phyloP scores from a whole-genome alignment of 2,888 invertebrate species.

The Zhuqinia jingwanae region DNA sequence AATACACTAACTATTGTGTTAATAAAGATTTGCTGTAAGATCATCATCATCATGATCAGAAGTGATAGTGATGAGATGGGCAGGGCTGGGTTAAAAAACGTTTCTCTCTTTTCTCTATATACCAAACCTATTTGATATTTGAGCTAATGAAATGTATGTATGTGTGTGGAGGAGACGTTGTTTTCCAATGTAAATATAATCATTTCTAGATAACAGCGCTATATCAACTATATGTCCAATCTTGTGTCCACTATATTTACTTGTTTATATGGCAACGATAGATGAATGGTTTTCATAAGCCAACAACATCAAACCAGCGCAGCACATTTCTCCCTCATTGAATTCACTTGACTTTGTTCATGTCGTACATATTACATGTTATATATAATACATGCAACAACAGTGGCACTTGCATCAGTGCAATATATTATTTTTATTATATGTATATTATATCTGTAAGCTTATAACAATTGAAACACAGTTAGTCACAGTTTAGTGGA shows the following conservation, averaged over 20 bases:
- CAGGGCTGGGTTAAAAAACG: conserved; percentile 55
- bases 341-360: conserved; percentile 38
- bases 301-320: too few species aligned
- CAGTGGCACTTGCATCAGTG: not conserved
- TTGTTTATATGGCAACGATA: conserved; percentile 4
- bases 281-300: too few species aligned
- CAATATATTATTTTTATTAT: conserved; percentile 30
- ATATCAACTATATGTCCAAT: conserved; percentile 19
- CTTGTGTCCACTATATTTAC: conserved; percentile 2
- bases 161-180: conserved; percentile 58
- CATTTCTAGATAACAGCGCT: not conserved
- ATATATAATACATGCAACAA: not conserved
- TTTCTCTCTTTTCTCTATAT: conserved; percentile 24
- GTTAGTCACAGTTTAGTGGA: conserved; percentile 69
- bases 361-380: too few species aligned
- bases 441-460: conserved; percentile 32
- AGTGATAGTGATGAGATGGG: conserved; percentile 69
- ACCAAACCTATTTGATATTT: conserved; percentile 64
- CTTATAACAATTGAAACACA: conserved; percentile 65
- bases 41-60: conserved; percentile 54
- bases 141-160: conserved; percentile 56
- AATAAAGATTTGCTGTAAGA: conserved; percentile 62
- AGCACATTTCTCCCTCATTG: too few species aligned
- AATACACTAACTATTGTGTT: conserved; percentile 40
- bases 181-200: conserved; percentile 52